phyloP scores from a whole-genome alignment of 2,113 vertebrate species.

The Gasterosteus aculeatus region DNA sequence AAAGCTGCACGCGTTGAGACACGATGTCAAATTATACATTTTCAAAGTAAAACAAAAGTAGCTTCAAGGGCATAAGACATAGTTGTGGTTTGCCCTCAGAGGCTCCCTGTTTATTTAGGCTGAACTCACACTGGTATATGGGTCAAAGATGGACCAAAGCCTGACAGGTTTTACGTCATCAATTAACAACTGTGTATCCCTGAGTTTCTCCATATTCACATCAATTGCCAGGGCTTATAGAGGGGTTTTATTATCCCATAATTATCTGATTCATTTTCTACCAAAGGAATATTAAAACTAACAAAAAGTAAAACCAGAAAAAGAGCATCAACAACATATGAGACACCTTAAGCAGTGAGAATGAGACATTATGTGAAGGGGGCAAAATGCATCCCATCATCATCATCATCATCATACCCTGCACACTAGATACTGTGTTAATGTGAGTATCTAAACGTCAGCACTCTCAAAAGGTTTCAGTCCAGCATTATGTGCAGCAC shows the following conservation, averaged over 20 bases:
- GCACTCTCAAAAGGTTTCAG: not conserved
- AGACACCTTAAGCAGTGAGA: not conserved
- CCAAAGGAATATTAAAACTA: not conserved
- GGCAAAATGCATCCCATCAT: conserved; percentile 42
- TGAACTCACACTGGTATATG: not conserved
- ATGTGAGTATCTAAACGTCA: not conserved
- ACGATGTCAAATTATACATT: not conserved
- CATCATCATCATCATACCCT: not conserved
- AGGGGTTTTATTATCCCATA: not conserved
- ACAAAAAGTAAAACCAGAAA: not conserved
- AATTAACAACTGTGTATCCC: not conserved
- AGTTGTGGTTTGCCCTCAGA: conserved; percentile 23
- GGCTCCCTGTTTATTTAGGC: conserved; percentile 50
- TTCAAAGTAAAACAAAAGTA: conserved; percentile 4
- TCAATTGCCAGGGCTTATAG: conserved; percentile 10
- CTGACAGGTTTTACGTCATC: not conserved
- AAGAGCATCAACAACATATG: not conserved
- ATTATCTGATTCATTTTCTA: not conserved
- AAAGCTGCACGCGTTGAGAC: conserved; percentile 7
- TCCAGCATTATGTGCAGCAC: not conserved
- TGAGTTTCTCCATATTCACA: not conserved
- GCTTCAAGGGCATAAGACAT: conserved; percentile 13
- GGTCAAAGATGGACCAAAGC: not conserved
- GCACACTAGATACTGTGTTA: not conserved
- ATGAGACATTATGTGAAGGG: conserved; percentile 19